Percentiles rank a stretch among this genome's conserved stretches.
Conservation (phyloP, 2,888 invertebrate genomes). For the Stegophylla sp. region DNA sequence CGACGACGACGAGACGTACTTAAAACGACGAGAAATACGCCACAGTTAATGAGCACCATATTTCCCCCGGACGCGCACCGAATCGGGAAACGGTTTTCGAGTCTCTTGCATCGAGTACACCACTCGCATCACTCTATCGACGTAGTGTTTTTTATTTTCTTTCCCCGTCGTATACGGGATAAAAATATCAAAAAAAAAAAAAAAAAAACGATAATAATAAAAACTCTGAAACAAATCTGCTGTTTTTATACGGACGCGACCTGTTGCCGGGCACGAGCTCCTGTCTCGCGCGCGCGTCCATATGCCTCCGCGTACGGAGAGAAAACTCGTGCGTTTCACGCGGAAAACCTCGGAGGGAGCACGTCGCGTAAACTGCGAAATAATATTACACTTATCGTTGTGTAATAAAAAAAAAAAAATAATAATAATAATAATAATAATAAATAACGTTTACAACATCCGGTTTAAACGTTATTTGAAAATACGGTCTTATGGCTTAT, state of each 20-base stretch:
- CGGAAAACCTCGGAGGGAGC: conserved; percentile 34
- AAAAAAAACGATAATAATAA: no score
- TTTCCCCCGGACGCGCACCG: conserved; percentile 22
- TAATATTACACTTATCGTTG: background rate
- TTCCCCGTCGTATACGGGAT: background rate
- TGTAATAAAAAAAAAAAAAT: conserved; percentile 4
- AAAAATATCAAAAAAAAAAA: background rate
- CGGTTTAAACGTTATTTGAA: conserved; percentile 15
- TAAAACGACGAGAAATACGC: conserved; percentile 17
- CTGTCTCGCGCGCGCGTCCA: background rate
- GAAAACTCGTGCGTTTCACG: conserved; percentile 42
- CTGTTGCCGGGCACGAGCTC: conserved; percentile 34
- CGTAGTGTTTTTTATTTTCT: background rate
- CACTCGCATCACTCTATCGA: background rate
- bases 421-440: no score
- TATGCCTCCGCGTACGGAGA: conserved; percentile 24
- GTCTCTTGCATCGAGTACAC: background rate
- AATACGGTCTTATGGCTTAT: conserved; percentile 21
- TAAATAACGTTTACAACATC: no score
- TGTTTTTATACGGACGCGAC: conserved; percentile 9
- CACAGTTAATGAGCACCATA: conserved; percentile 49
- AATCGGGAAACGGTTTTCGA: conserved; percentile 32
- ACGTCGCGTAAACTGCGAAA: conserved; percentile 3
- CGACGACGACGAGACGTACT: background rate
- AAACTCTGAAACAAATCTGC: conserved; percentile 31